Conservation (phyloP, 2,888 invertebrate species). For the Plebejus melissa region DNA sequence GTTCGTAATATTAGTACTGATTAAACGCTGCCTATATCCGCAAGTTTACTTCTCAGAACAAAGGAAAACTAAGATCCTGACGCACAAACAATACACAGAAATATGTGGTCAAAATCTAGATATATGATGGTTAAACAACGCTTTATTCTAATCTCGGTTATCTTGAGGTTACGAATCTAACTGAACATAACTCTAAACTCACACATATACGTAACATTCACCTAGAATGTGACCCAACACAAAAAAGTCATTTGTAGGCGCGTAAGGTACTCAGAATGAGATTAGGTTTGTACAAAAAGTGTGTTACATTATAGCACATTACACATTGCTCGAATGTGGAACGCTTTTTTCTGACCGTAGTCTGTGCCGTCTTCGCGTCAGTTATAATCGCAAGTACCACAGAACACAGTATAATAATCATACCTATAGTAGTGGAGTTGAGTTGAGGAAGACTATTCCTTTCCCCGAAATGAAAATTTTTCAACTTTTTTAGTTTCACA, state of each 20-base stretch:
- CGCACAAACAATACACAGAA: neutral
- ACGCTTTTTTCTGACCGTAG: slow-evolving; percentile 8
- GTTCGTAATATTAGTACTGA: too few species aligned
- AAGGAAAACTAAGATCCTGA: neutral
- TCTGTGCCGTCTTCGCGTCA: neutral
- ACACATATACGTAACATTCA: neutral
- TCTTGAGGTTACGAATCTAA: neutral
- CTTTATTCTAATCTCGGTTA: neutral
- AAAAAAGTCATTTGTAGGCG: neutral
- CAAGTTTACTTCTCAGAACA: neutral
- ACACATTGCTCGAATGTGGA: neutral
- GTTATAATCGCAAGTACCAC: neutral
- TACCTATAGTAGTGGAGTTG: neutral
- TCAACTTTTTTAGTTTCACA: too few species aligned
- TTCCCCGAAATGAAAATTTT: too few species aligned
- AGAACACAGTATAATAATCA: neutral
- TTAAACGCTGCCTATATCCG: neutral
- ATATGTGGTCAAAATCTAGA: neutral
- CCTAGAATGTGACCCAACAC: neutral
- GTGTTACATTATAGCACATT: neutral
- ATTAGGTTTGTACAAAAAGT: slow-evolving; percentile 14
- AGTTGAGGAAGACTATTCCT: neutral
- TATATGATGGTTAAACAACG: neutral
- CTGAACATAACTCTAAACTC: neutral
- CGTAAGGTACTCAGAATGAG: slow-evolving; percentile 15